phyloP scores from a whole-genome alignment of 2,797 vertebrate species.

The Denticeps clupeoides region DNA sequence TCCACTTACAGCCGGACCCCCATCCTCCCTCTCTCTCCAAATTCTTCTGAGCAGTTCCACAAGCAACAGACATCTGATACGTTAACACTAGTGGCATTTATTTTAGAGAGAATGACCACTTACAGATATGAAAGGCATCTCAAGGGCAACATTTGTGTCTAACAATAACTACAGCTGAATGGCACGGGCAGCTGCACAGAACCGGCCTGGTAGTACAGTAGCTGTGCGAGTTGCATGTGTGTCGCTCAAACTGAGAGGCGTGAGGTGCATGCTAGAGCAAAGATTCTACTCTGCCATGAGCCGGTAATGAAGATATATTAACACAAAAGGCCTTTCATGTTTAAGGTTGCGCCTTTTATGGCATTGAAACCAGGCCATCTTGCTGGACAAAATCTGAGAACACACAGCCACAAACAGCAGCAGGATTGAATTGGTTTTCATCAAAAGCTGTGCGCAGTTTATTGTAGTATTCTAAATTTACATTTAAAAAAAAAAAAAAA shows the following conservation, averaged over 20 bases:
- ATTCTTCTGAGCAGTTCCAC: not conserved
- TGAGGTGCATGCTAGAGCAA: too few relatives aligned
- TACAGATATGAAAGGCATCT: constrained; percentile 32
- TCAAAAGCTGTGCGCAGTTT: constrained; percentile 88
- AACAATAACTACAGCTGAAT: constrained; percentile 48
- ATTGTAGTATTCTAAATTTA: constrained; percentile 83
- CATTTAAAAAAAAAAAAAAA: too few relatives aligned
- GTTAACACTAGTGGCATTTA: not conserved
- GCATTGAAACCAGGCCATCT: not conserved
- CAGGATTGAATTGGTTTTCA: constrained; percentile 57
- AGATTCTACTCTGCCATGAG: too few relatives aligned
- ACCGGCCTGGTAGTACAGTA: not conserved
- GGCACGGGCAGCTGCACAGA: constrained; percentile 39
- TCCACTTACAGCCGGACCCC: too few relatives aligned
- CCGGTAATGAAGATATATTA: too few relatives aligned
- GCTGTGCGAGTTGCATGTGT: too few relatives aligned
- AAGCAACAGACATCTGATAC: not conserved
- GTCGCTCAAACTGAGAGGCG: too few relatives aligned
- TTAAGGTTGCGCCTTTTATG: too few relatives aligned
- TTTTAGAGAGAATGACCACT: constrained; percentile 1
- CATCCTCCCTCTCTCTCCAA: too few relatives aligned
- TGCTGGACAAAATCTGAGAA: constrained; percentile 3
- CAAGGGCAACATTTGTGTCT: constrained; percentile 39
- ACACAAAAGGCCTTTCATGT: too few relatives aligned
- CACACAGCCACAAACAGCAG: constrained; percentile 39